phyloP scores from a whole-genome alignment of 2,888 invertebrate genomes.

The Trissoscelio sp. region DNA sequence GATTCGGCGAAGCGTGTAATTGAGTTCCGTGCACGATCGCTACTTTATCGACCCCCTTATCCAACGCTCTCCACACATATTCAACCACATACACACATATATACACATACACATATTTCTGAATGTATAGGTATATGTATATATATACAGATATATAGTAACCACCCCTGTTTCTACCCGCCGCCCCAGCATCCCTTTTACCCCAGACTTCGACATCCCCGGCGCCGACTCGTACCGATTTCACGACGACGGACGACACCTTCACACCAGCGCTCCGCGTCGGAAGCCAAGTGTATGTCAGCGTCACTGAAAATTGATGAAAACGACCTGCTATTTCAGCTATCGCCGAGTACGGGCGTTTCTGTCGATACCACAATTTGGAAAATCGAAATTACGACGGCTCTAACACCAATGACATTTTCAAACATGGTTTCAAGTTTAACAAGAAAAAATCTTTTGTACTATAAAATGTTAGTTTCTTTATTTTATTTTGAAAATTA shows the following conservation, averaged over 20 bases:
- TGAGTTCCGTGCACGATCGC: slow-evolving; percentile 83
- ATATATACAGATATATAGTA: no score
- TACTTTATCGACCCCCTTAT: slow-evolving; percentile 83
- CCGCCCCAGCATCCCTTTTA: slow-evolving; percentile 51
- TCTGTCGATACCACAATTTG: slow-evolving; percentile 42
- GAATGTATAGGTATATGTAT: no score
- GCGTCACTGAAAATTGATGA: slow-evolving; percentile 78
- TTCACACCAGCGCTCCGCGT: slow-evolving; percentile 67
- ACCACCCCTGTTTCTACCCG: slow-evolving; percentile 39
- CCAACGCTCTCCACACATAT: slow-evolving; percentile 69
- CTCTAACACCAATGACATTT: no score
- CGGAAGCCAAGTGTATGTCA: slow-evolving; percentile 72
- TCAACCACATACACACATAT: slow-evolving; percentile 67
- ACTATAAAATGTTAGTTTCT: no score
- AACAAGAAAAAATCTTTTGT: no score
- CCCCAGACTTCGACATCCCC: slow-evolving; percentile 52
- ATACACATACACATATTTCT: slow-evolving; percentile 46
- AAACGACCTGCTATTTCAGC: slow-evolving; percentile 73
- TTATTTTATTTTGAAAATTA: no score
- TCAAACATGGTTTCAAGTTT: no score
- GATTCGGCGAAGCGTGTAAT: slow-evolving; percentile 82
- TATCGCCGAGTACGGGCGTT: slow-evolving; percentile 46
- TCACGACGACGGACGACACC: slow-evolving; percentile 71
- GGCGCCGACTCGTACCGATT: slow-evolving; percentile 64
- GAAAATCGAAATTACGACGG: slow-evolving; percentile 41